Evolutionary conservation across 1,140 invertebrate species (phyloP), one percentile per base, ranked within the genome.

Genomic region (Archegozetes longisetosus): DNA sequence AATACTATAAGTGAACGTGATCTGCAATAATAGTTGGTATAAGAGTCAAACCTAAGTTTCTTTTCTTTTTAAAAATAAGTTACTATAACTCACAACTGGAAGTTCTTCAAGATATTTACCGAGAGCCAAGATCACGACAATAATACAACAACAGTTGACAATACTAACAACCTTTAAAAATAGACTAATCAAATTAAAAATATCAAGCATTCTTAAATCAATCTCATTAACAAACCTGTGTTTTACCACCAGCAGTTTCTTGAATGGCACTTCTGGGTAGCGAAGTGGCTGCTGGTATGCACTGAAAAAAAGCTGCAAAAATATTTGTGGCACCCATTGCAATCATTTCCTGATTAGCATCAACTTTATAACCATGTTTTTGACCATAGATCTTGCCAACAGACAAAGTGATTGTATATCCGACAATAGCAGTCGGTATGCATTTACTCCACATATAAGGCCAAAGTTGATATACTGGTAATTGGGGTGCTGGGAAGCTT

Each of bases 331-430:
- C 51, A 3, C 69, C 69, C 17, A 64, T 53, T 4, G 69, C 69
- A 29, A 70, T 55, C 40, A 70, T 49, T 58, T 70, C 69, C 58
- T 70, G 68, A 52, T 69, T 68, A 3, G 67, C 23, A 56, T 63
- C 61, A 32, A 68, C 59, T 25, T 59, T 25, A 49, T 68, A 68
- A 17, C 56, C 51, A 32, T 66, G 64, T 71, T 88, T 91, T 64
- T 82, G 78, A 2, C 88, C 87, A 70, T 94, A 87, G 55, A 92
- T 87, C 60, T 92, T 77, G 0, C 84, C 85, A 85, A 95, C 87
- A 1, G 90, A 94, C 75, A 95, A 86, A 3, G 85, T 82, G 46
- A 94, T 82, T 1, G 86, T 86, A 71, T 90, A 94, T 0, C 85
- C 84, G 0, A 95, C 86, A 71, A 95, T 83, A 1, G 86, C 83